A percentile compares a stretch with the other conserved stretches of the same genome.
Evolutionary conservation across 2,888 invertebrate genomes (phyloP).

Genomic region (Halocaridina rubra): DNA sequence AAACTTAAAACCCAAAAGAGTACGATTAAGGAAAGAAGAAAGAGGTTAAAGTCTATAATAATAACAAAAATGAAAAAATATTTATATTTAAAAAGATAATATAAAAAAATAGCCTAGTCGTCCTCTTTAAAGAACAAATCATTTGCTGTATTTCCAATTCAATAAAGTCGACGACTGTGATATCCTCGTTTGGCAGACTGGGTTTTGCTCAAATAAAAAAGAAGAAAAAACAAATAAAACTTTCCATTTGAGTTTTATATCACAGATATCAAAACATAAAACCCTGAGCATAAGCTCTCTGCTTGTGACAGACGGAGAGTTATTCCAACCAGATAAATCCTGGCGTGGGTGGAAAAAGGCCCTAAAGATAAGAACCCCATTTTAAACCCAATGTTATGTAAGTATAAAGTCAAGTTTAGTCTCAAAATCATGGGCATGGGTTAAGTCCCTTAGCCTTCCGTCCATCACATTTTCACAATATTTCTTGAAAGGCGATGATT

Average conservation of each 20-base stretch:
- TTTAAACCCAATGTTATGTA: neutral
- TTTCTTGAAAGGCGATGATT: slow-evolving; percentile 54
- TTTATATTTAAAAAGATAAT: too few relatives aligned
- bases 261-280: slow-evolving; percentile 58
- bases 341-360: slow-evolving; percentile 21
- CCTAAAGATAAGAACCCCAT: neutral
- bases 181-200: slow-evolving; percentile 50
- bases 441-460: slow-evolving; percentile 18
- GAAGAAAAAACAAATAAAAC: too few relatives aligned
- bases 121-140: slow-evolving; percentile 48
- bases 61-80: too few relatives aligned
- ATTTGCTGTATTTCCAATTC: slow-evolving; percentile 54
- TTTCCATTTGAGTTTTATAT: slow-evolving; percentile 57
- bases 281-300: slow-evolving; percentile 40
- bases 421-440: neutral
- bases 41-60: too few relatives aligned
- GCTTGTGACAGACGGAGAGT: slow-evolving; percentile 52
- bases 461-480: slow-evolving; percentile 55
- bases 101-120: too few relatives aligned
- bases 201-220: slow-evolving; percentile 50
- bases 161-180: slow-evolving; percentile 46
- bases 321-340: slow-evolving; percentile 47
- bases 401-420: neutral
- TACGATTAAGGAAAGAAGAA: too few relatives aligned
- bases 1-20: too few relatives aligned